Evolutionary conservation across 2,888 invertebrate genomes (phyloP).

Genomic region (Dysmachus trigonus): DNA sequence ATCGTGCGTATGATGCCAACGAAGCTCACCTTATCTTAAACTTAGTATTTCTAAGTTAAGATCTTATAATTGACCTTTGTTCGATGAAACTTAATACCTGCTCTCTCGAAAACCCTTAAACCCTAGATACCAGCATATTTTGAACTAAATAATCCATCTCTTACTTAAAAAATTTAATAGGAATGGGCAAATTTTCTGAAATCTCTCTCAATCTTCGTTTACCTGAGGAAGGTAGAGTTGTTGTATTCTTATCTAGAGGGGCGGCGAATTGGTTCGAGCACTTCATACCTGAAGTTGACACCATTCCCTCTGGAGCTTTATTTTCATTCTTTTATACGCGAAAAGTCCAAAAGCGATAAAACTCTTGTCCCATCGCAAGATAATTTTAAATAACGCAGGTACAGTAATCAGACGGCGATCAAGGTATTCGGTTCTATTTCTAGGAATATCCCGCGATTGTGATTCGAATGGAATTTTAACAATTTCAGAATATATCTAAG

Average conservation of each 20-base stretch:
- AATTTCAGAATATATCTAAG: neutral
- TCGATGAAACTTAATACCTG: neutral
- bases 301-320: neutral
- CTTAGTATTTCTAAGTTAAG: neutral
- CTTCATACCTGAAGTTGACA: neutral
- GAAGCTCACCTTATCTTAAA: neutral
- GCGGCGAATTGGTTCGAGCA: neutral
- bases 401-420: neutral
- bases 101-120: neutral
- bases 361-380: neutral
- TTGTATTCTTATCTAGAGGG: neutral
- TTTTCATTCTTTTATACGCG: neutral
- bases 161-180: neutral
- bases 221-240: neutral
- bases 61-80: neutral
- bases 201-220: neutral
- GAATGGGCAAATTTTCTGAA: neutral
- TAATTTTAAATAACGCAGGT: neutral
- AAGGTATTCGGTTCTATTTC: neutral
- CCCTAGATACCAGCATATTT: neutral
- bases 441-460: neutral
- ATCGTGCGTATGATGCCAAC: neutral
- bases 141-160: neutral
- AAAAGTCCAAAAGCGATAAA: neutral
- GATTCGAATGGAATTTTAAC: neutral